A percentile compares a stretch with the other conserved stretches of the same genome.
phyloP scores from a whole-genome alignment of 2,797 vertebrate species.

The Eidolon dupreanum region DNA sequence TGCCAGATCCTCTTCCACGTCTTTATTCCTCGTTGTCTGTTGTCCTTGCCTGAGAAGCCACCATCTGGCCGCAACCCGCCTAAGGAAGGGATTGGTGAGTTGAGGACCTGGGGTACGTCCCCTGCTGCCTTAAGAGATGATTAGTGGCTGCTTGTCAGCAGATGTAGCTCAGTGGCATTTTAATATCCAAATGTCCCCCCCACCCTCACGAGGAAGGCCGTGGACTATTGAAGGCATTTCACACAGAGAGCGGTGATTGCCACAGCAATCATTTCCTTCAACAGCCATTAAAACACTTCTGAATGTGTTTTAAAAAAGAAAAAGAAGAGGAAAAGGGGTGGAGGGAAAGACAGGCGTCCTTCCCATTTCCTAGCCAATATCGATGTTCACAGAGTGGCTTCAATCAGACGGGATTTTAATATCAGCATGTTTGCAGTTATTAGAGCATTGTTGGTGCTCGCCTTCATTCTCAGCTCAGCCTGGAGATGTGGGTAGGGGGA shows the following conservation, averaged over 20 bases:
- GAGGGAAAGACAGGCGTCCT: slow-evolving; percentile 66
- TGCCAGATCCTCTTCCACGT: slow-evolving; percentile 19
- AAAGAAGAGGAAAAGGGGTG: slow-evolving; percentile 39
- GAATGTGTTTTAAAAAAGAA: slow-evolving; percentile 65
- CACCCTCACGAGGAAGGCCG: slow-evolving; percentile 62
- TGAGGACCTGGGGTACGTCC: slow-evolving; percentile 22
- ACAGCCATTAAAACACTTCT: slow-evolving; percentile 83
- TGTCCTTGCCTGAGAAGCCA: slow-evolving; percentile 43
- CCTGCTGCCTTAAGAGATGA: slow-evolving; percentile 71
- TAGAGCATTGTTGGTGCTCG: neutral
- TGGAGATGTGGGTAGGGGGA: neutral
- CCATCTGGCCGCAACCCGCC: slow-evolving; percentile 48
- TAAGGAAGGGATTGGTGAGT: slow-evolving; percentile 50
- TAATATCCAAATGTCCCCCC: slow-evolving; percentile 68
- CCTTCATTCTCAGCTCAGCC: slow-evolving; percentile 28
- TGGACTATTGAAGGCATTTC: slow-evolving; percentile 77
- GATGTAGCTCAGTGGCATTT: slow-evolving; percentile 73
- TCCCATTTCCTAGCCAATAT: slow-evolving; percentile 72
- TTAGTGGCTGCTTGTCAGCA: slow-evolving; percentile 69
- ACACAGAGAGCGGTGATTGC: slow-evolving; percentile 86
- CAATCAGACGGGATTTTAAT: slow-evolving; percentile 70
- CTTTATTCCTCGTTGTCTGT: neutral
- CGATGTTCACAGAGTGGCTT: slow-evolving; percentile 73
- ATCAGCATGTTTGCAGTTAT: neutral
- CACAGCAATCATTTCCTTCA: slow-evolving; percentile 82